A percentile compares a stretch with the other conserved stretches of the same genome.
These are phyloP conservation scores for Lasioglossum morio DNA, from an alignment of 2,888 invertebrate species.

Conservation along the genomic window DNA sequence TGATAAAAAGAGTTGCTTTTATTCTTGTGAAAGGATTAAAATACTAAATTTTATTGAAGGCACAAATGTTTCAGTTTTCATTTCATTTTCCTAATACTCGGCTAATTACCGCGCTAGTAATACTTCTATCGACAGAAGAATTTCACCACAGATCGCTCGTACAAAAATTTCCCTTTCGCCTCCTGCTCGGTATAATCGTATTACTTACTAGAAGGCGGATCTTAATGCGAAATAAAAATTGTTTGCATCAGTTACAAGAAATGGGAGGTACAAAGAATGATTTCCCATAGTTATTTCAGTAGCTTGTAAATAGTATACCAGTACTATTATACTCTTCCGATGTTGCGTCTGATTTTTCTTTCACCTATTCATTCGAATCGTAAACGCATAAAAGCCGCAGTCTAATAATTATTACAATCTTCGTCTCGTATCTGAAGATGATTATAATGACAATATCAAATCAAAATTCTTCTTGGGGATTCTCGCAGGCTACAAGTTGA, in stretches of 20 bases:
- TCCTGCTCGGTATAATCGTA: slow-evolving; percentile 10
- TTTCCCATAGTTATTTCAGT: neutral
- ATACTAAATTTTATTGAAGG: slow-evolving; percentile 51
- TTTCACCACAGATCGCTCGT: slow-evolving; percentile 13
- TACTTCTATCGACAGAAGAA: slow-evolving; percentile 40
- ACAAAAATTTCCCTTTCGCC: slow-evolving; percentile 33
- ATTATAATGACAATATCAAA: slow-evolving; percentile 24
- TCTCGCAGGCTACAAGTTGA: neutral
- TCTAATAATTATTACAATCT: neutral
- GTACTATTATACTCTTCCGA: neutral
- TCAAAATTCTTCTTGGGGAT: neutral
- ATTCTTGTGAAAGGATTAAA: slow-evolving; percentile 32
- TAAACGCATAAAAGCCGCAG: neutral
- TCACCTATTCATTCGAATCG: neutral
- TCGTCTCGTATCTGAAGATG: neutral
- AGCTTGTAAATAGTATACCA: neutral
- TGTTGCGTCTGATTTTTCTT: neutral
- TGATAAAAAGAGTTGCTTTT: slow-evolving; percentile 1
- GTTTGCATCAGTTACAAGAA: neutral
- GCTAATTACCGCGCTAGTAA: slow-evolving; percentile 43
- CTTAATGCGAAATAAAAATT: neutral
- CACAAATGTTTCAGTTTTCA: slow-evolving; percentile 48
- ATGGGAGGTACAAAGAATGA: too few relatives aligned
- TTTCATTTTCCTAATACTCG: slow-evolving; percentile 35
- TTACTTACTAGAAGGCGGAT: neutral